phyloP scores from a whole-genome alignment of 92 coral and sea anemone genomes.

The Phenganax marumi region DNA sequence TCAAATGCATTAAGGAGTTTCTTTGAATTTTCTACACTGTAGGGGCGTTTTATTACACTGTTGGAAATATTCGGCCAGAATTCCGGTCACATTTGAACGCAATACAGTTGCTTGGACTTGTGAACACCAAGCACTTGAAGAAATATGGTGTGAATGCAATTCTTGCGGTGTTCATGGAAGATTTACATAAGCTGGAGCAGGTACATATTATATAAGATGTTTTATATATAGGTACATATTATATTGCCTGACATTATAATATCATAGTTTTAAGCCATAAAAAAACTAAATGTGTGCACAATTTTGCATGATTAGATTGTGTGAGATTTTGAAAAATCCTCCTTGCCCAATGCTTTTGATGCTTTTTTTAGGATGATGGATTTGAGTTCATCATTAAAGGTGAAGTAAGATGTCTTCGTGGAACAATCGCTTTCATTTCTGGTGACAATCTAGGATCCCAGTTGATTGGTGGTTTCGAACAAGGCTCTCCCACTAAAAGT shows the following conservation, averaged over 20 bases:
- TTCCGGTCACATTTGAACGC: conserved; percentile 53
- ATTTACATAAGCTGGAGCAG: conserved; percentile 45
- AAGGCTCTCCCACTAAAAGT: conserved; percentile 20
- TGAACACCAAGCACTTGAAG: conserved; percentile 45
- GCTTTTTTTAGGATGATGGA: conserved; percentile 30
- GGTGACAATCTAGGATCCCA: conserved; percentile 47
- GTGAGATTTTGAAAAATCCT: neutral
- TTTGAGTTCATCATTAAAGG: conserved; percentile 30
- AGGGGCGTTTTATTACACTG: conserved; percentile 52
- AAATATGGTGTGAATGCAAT: conserved; percentile 57
- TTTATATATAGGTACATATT: conserved; percentile 44
- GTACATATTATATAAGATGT: neutral
- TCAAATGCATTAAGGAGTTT: neutral
- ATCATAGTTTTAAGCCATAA: neutral
- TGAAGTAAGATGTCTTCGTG: conserved; percentile 13
- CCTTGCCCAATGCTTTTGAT: neutral
- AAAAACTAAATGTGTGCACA: neutral
- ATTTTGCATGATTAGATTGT: neutral
- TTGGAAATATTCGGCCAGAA: conserved; percentile 49
- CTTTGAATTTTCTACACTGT: neutral
- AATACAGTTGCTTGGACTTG: conserved; percentile 48
- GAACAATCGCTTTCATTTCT: conserved; percentile 36
- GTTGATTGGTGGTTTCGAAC: conserved; percentile 43
- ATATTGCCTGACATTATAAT: neutral
- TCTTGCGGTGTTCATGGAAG: conserved; percentile 47